A percentile compares a stretch with the other conserved stretches of the same genome.
phyloP scores from a whole-genome alignment of 2,888 invertebrate genomes.

The Lochmaea crataegi region DNA sequence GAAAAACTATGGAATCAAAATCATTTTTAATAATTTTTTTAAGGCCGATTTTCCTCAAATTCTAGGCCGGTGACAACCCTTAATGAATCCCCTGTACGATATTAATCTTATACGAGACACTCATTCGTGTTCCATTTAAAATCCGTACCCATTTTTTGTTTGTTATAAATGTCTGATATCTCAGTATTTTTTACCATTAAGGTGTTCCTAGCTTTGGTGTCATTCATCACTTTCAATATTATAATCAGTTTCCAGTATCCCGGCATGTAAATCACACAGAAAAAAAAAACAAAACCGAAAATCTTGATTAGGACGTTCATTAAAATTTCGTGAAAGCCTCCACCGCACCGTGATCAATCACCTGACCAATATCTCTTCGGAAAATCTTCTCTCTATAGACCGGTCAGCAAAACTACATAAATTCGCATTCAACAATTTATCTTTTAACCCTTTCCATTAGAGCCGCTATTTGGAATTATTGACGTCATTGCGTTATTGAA shows the following conservation, averaged over 20 bases:
- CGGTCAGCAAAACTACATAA: constrained; percentile 1
- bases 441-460: constrained; percentile 2
- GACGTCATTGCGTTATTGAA: constrained; percentile 3
- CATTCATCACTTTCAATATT: constrained; percentile 9
- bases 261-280: constrained; percentile 15
- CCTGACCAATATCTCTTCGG: constrained; percentile 16
- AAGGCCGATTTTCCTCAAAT: no score
- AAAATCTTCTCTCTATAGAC: not conserved
- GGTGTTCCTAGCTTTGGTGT: not conserved
- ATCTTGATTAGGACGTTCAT: constrained; percentile 24
- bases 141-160: not conserved
- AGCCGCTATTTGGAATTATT: not conserved
- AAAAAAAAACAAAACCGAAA: constrained; percentile 7
- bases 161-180: not conserved
- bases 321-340: constrained; percentile 18
- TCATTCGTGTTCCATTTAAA: not conserved
- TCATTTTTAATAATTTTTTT: no score
- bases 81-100: no score
- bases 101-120: no score
- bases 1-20: no score
- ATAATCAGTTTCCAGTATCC: constrained; percentile 8
- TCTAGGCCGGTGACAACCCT: no score
- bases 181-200: not conserved
- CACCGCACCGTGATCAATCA: constrained; percentile 16
- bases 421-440: not conserved